These are phyloP conservation scores for Perodicticus potto DNA, from an alignment of 2,797 vertebrate genomes.

Conservation along the genomic window DNA sequence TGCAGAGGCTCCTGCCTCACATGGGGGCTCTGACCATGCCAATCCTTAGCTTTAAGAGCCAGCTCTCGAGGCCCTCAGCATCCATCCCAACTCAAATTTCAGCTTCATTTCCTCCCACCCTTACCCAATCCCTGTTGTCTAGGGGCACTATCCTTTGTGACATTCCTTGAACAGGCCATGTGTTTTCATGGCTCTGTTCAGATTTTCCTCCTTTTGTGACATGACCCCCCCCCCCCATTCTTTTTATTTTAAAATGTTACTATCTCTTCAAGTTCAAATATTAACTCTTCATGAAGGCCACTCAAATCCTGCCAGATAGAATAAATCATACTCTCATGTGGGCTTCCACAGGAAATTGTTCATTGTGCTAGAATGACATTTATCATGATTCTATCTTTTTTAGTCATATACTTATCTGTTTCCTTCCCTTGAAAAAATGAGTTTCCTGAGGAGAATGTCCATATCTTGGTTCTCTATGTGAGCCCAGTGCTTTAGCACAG, in stretches of 20 bases:
- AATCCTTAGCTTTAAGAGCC: not conserved
- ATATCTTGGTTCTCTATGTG: not conserved
- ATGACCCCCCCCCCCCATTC: not conserved
- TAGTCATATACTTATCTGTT: conserved; percentile 14
- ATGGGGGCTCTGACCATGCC: not conserved
- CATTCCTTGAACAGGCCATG: not conserved
- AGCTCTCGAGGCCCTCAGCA: not conserved
- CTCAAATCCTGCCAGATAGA: not conserved
- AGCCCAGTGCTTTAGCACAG: not conserved
- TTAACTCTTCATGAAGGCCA: not conserved
- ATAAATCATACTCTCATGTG: not conserved
- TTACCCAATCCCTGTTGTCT: not conserved
- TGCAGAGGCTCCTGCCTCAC: not conserved
- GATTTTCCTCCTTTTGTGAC: not conserved
- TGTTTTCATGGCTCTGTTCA: not conserved
- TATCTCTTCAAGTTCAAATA: not conserved
- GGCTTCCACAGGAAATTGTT: not conserved
- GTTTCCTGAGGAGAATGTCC: not conserved
- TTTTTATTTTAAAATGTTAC: conserved; percentile 18
- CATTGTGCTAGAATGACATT: not conserved
- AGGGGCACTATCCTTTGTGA: not conserved
- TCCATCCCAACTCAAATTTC: not conserved
- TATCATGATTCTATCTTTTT: not conserved
- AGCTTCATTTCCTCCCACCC: not conserved
- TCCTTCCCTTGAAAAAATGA: conserved; percentile 35